Conservation (phyloP, 1,140 invertebrate genomes). For the Tyrophagus putrescentiae region DNA sequence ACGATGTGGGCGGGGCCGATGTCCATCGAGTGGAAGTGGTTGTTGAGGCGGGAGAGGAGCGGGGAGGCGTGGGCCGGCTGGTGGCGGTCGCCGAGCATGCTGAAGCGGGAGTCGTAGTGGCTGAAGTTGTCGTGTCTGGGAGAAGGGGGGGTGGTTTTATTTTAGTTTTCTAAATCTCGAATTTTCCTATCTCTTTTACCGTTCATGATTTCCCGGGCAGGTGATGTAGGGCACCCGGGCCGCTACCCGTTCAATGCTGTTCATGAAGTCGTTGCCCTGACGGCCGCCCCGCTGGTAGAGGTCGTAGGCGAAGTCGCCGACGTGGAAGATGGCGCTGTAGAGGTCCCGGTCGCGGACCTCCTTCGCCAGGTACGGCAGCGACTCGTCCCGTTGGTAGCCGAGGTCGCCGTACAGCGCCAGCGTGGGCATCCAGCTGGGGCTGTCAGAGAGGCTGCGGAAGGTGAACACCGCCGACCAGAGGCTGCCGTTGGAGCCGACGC, state of each 20-base stretch:
- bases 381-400: slow-evolving; percentile 69
- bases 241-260: slow-evolving; percentile 67
- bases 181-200: neutral
- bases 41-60: slow-evolving; percentile 21
- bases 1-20: slow-evolving; percentile 82
- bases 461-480: slow-evolving; percentile 22
- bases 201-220: slow-evolving; percentile 77
- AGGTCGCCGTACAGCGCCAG: slow-evolving; percentile 81
- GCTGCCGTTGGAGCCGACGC: slow-evolving; percentile 14
- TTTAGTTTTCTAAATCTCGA: neutral
- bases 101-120: slow-evolving; percentile 63
- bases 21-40: slow-evolving; percentile 38
- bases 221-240: slow-evolving; percentile 82
- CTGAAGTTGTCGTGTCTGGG: slow-evolving; percentile 57
- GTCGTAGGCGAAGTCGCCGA: slow-evolving; percentile 58
- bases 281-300: slow-evolving; percentile 61
- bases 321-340: slow-evolving; percentile 41
- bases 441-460: slow-evolving; percentile 21
- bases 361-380: slow-evolving; percentile 59
- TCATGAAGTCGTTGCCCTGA: slow-evolving; percentile 79
- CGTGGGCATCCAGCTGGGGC: slow-evolving; percentile 10
- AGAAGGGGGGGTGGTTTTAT: neutral
- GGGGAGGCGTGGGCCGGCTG: slow-evolving; percentile 38
- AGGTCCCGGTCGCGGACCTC: slow-evolving; percentile 66
- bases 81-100: slow-evolving; percentile 34